Percentiles rank a stretch among this genome's conserved stretches.
These are phyloP conservation scores for Anagrus nilaparvatae DNA, from an alignment of 1,140 invertebrate species.

Conservation along the genomic window DNA sequence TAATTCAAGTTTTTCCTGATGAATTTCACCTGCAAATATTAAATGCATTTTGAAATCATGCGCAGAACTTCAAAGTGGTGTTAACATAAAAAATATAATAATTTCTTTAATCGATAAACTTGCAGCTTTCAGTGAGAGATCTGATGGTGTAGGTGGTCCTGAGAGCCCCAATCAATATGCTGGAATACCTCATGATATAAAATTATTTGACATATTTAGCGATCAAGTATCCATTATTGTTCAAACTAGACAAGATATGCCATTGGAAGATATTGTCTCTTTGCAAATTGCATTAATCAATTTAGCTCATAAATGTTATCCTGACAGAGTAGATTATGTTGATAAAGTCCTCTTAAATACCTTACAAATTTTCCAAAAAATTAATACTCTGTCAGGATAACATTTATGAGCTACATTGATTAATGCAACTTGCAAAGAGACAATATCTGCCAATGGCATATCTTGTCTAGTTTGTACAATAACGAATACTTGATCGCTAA, in stretches of 20 bases:
- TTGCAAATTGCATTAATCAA: slow-evolving; percentile 92
- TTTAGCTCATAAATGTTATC: slow-evolving; percentile 92
- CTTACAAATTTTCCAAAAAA: slow-evolving; percentile 70
- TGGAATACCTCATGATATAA: slow-evolving; percentile 77
- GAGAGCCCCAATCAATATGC: slow-evolving; percentile 41
- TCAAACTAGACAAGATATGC: slow-evolving; percentile 86
- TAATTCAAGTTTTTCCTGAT: slow-evolving; percentile 99
- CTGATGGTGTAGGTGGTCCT: slow-evolving; percentile 46
- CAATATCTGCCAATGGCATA: slow-evolving; percentile 92
- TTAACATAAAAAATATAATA: slow-evolving; percentile 98
- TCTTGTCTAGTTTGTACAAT: slow-evolving; percentile 90
- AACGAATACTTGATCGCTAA: slow-evolving; percentile 88
- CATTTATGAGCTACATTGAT: slow-evolving; percentile 93
- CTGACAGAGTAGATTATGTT: slow-evolving; percentile 87
- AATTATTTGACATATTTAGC: slow-evolving; percentile 98
- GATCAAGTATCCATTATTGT: slow-evolving; percentile 93
- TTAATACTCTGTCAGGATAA: slow-evolving; percentile 83
- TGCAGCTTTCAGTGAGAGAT: slow-evolving; percentile 69
- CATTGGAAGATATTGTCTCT: slow-evolving; percentile 90
- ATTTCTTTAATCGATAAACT: slow-evolving; percentile 92
- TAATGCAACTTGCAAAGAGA: slow-evolving; percentile 89
- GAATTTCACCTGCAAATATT: slow-evolving; percentile 97
- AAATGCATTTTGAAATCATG: slow-evolving; percentile 93
- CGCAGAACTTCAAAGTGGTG: slow-evolving; percentile 86
- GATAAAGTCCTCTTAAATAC: slow-evolving; percentile 92